phyloP scores from a whole-genome alignment of 2,113 vertebrate genomes.

The Campylorhamphus procurvoides region DNA sequence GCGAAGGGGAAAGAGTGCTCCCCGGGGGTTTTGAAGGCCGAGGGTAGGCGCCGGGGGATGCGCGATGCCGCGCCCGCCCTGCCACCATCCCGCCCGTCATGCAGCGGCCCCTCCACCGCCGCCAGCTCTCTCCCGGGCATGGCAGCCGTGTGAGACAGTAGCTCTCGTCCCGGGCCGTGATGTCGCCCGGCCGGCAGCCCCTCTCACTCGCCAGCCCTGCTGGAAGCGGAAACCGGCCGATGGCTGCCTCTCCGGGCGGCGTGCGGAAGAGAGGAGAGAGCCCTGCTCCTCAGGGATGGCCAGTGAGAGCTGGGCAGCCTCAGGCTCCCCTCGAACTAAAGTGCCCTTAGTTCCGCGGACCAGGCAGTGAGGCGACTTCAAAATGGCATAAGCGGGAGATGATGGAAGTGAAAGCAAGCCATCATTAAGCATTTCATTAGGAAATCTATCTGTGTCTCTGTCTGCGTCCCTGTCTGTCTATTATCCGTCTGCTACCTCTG shows the following conservation, averaged over 20 bases:
- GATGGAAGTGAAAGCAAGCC: constrained; percentile 31
- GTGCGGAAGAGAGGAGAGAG: background rate
- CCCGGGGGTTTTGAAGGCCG: constrained; percentile 3
- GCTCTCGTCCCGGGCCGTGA: background rate
- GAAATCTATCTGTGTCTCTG: constrained; percentile 48
- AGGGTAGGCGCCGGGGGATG: background rate
- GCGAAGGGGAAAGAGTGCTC: background rate
- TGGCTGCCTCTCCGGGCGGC: background rate
- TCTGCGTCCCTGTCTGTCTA: constrained; percentile 55
- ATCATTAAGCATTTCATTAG: constrained; percentile 17
- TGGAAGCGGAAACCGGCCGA: background rate
- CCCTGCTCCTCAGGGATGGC: background rate
- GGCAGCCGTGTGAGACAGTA: background rate
- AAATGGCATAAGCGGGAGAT: background rate
- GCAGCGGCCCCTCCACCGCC: background rate
- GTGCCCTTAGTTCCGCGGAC: background rate
- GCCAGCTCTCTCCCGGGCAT: background rate
- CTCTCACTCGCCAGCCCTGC: background rate
- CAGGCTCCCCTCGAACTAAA: background rate
- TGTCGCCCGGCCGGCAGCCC: background rate
- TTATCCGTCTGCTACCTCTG: constrained; percentile 35
- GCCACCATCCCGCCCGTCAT: too few relatives aligned
- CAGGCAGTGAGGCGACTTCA: constrained; percentile 8
- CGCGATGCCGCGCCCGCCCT: background rate
- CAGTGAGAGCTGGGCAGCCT: background rate